Base-by-base conservation (phyloP, 37 sponge, comb jelly and placozoan species). In the Crambe crambe region DNA sequence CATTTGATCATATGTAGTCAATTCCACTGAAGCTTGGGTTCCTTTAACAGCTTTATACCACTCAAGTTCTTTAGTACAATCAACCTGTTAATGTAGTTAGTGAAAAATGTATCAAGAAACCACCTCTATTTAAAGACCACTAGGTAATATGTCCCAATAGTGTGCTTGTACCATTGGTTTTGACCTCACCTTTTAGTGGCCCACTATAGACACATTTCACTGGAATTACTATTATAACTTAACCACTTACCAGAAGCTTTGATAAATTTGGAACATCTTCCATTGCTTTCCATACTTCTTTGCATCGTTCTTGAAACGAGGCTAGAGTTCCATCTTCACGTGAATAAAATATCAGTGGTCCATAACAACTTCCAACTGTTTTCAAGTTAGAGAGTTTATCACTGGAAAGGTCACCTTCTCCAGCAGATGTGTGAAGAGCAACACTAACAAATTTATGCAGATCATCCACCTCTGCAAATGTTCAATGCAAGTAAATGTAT, bases 41-140 rank as follows among this genome's bases (percentile, higher is more conserved):
- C 72, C 73, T 70, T 92, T 88, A 3, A 92, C 81, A 15, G 79
- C 60, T 61, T 92, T 81, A 69, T 85, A 92, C 86, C 89, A 88
- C 37, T 88, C 86, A 15, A 92, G 56, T 22, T 80, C 75, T 27
- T 73, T 34, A 34, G 62, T 81, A 47, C 93, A 91, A 42, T 32
- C 44, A n/a, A 15, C 44, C 89, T 82, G 43, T 2, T 2, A 47
- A 47, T 15, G 51, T 47, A 47, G 6, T 6, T 47, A 74, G 37
- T 68, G 9, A n/a, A 62, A 5, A 21, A 62, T n/a, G n/a, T n/a
- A 21, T 62, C 25, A 62, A n/a, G 22, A 10, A n/a, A n/a, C n/a
- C n/a, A n/a, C n/a, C n/a, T n/a, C n/a, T n/a, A n/a, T n/a, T n/a
- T n/a, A n/a, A n/a, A 62, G 10, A 62, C 10, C n/a, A n/a, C n/a